Percentiles rank a stretch among this genome's conserved stretches.
Conservation (phyloP, 2,797 vertebrate species). For the Danio albolineatus region DNA sequence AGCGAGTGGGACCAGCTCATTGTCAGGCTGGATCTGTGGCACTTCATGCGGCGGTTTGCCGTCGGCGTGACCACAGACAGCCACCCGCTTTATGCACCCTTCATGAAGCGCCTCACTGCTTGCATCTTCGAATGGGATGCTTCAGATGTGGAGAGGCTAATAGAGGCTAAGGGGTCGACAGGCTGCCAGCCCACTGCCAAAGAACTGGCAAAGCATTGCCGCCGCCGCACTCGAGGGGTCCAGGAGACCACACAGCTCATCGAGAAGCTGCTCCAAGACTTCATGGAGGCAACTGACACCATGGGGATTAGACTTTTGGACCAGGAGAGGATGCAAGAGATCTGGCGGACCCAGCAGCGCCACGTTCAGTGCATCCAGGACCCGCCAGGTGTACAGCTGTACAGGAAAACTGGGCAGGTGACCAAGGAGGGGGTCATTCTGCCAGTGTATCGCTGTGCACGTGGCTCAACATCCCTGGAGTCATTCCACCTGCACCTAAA, state of each 20-base stretch:
- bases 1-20: neutral
- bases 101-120: neutral
- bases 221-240: neutral
- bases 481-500: slow-evolving; percentile 42
- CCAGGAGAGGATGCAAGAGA: neutral
- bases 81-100: too few relatives aligned
- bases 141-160: too few relatives aligned
- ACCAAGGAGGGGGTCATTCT: slow-evolving; percentile 40
- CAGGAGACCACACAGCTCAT: slow-evolving; percentile 24
- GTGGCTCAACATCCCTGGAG: slow-evolving; percentile 39
- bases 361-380: neutral
- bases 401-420: slow-evolving; percentile 6
- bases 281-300: slow-evolving; percentile 20
- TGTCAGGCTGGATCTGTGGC: too few relatives aligned
- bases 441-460: neutral
- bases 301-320: slow-evolving; percentile 31
- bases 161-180: too few relatives aligned
- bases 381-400: slow-evolving; percentile 1
- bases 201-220: neutral
- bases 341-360: slow-evolving; percentile 24
- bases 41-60: neutral
- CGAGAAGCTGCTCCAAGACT: slow-evolving; percentile 3
- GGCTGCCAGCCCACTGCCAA: neutral
- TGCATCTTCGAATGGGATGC: too few relatives aligned
- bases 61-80: neutral